Evolutionary conservation across 1,140 invertebrate species (phyloP), one percentile per base, ranked within the genome.

Genomic region (Diorhabda carinulata): DNA sequence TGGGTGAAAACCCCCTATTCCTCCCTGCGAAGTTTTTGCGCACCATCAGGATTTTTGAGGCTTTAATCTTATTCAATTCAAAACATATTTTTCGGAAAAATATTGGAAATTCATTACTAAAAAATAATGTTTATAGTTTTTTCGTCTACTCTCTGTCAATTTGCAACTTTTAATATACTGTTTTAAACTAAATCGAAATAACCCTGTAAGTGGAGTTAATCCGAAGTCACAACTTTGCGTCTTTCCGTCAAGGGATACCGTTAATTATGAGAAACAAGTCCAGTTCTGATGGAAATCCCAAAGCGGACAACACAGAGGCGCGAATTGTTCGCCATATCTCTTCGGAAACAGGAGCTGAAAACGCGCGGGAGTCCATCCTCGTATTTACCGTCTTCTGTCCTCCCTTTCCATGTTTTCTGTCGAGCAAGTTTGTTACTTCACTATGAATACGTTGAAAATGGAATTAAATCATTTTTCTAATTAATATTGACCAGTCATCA

Each of bases 241-340:
- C 43, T 45, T 64, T 58, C 66, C 67, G 57, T 42, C 59, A 59
- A 62, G 72, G 72, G 65, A 69, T 59, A 25, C 8, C 69, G 69
- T 73, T 73, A 73, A 73, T 73, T 73, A 73, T 69, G 72, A 73
- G 72, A 69, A 69, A 73, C 72, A 73, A 73, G 72, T 70, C 72
- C 69, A 67, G 72, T 67, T 69, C 59, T 67, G 69, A 70, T 67
- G 67, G 63, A 64, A 64, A 64, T 64, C 63, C 63, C 63, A 64
- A 47, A 52, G 63, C 63, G 63, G 63, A 56, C 63, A 64, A 64
- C 63, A 64, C 43, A 67, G 63, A 7, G 41, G 4, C 52, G 47
- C 63, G 63, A 56, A 56, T 64, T 64, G 63, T 64, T 57, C 40
- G 63, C 45, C 63, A 44, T 64, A 64, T 64, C 63, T 64, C 63